phyloP scores from a whole-genome alignment of 2,113 vertebrate species.

The Callorhinus ursinus region DNA sequence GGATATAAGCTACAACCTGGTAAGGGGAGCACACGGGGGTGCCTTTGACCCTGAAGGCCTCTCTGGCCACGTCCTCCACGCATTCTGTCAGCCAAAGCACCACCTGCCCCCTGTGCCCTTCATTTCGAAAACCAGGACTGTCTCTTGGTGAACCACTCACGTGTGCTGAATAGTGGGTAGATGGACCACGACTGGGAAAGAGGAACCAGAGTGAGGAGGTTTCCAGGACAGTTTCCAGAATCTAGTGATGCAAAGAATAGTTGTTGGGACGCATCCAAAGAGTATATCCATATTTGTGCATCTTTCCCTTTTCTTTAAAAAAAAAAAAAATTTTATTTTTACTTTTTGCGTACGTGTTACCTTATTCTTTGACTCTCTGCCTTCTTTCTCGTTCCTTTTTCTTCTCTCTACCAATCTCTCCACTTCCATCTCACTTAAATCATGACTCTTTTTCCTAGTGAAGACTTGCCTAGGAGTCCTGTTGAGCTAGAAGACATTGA shows the following conservation, averaged over 20 bases:
- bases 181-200: not conserved
- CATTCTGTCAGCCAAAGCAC: not conserved
- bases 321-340: not conserved
- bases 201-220: not conserved
- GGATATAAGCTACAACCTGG: not conserved
- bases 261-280: not conserved
- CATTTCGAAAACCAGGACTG: fast-evolving
- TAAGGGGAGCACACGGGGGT: fast-evolving
- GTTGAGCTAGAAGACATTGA: not conserved
- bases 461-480: not conserved
- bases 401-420: not conserved
- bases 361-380: not conserved
- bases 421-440: not conserved
- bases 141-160: not conserved
- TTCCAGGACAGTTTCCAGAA: not conserved
- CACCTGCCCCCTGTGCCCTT: not conserved
- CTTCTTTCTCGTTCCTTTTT: not conserved
- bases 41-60: not conserved
- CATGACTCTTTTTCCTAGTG: not conserved
- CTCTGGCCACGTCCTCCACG: fast-evolving
- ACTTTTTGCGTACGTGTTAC: not conserved
- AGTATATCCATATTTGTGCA: not conserved
- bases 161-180: not conserved
- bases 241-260: not conserved
- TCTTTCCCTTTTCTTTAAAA: not conserved